Conservation (phyloP, 2,888 invertebrate species). For the Bellardia bayeri region DNA sequence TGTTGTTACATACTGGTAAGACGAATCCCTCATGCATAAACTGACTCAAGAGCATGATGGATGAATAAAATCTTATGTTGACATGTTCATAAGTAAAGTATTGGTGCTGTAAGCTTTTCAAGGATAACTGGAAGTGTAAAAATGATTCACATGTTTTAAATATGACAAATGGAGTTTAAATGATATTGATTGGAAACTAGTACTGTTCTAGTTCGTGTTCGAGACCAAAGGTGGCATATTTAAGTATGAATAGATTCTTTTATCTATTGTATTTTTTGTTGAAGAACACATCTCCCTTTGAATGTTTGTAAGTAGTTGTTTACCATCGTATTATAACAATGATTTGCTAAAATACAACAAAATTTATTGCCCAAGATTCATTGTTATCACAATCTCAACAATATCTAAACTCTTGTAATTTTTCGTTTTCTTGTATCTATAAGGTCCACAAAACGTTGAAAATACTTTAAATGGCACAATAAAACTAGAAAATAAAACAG, state of each 20-base stretch:
- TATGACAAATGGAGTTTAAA: too few species aligned
- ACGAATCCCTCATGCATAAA: slow-evolving; percentile 36
- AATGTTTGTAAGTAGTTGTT: background rate
- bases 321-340: background rate
- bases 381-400: slow-evolving; percentile 29
- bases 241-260: too few species aligned
- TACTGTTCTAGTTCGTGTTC: too few species aligned
- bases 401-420: slow-evolving; percentile 27
- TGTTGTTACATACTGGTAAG: background rate
- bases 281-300: background rate
- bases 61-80: slow-evolving; percentile 14
- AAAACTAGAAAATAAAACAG: background rate
- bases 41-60: slow-evolving; percentile 2
- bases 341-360: slow-evolving; percentile 27
- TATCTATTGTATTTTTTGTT: background rate
- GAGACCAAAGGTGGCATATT: too few species aligned
- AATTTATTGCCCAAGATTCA: slow-evolving; percentile 45
- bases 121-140: too few species aligned
- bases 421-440: background rate
- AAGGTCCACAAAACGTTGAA: background rate
- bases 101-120: background rate
- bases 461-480: background rate
- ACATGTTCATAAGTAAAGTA: background rate
- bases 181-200: too few species aligned
- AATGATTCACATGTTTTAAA: too few species aligned